phyloP scores from a whole-genome alignment of 2,888 invertebrate genomes.

The Chironomus tentans region DNA sequence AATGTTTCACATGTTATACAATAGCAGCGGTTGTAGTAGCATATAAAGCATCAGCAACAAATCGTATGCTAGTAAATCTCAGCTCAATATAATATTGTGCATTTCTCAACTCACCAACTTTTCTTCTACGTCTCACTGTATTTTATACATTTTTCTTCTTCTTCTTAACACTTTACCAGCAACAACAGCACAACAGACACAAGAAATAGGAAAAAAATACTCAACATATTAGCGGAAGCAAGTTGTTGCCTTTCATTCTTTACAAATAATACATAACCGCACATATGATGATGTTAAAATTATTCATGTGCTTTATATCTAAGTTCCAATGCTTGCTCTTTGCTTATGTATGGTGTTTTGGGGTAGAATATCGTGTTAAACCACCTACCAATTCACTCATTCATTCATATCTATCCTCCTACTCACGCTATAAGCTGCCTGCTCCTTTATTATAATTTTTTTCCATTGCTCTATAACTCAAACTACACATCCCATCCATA shows the following conservation, averaged over 20 bases:
- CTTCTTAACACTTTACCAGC: too few species aligned
- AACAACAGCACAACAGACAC: not conserved
- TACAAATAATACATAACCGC: constrained; percentile 22
- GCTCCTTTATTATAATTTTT: not conserved
- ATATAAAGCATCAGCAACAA: not conserved
- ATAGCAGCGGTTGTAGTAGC: not conserved
- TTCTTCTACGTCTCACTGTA: not conserved
- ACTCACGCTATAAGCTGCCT: not conserved
- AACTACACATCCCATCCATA: too few species aligned
- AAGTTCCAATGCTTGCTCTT: not conserved
- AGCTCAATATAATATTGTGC: not conserved
- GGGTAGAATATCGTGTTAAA: not conserved
- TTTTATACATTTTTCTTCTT: too few species aligned
- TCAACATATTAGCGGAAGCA: constrained; percentile 24
- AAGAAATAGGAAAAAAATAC: not conserved
- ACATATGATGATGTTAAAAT: constrained; percentile 23
- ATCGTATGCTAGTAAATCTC: not conserved
- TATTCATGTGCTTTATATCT: constrained; percentile 10
- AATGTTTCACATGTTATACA: not conserved
- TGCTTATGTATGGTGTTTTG: not conserved
- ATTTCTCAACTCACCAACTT: not conserved
- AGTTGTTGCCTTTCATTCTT: constrained; percentile 19
- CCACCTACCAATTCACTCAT: not conserved
- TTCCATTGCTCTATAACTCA: too few species aligned
- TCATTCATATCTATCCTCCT: not conserved